A percentile compares a stretch with the other conserved stretches of the same genome.
Evolutionary conservation across 2,113 vertebrate genomes (phyloP).

Genomic region (Vireo altiloquus): DNA sequence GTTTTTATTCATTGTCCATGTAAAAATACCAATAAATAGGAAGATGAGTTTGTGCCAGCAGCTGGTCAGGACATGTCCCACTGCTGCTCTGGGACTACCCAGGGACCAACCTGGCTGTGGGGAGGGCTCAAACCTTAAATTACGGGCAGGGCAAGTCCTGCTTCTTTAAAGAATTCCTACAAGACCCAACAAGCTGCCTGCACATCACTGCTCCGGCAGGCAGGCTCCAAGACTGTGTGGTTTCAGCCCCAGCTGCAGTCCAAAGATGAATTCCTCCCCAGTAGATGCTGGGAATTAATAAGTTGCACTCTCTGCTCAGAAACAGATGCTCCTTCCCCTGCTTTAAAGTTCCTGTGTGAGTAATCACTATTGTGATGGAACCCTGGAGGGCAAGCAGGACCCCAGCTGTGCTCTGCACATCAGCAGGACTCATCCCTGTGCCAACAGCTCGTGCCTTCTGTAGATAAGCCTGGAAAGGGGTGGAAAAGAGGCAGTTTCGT

Average conservation of each 20-base stretch:
- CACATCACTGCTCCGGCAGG: background rate
- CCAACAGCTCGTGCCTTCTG: background rate
- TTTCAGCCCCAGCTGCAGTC: background rate
- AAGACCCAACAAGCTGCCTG: background rate
- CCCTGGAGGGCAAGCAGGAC: background rate
- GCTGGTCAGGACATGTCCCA: background rate
- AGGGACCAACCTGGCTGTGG: background rate
- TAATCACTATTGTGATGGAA: background rate
- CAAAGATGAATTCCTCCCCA: background rate
- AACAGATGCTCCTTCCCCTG: background rate
- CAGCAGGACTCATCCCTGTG: background rate
- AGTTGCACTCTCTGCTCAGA: background rate
- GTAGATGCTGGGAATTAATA: background rate
- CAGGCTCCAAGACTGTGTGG: background rate
- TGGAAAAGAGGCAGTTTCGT: background rate
- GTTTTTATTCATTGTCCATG: background rate
- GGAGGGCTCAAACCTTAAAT: background rate
- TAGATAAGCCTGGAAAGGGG: background rate
- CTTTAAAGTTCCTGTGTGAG: background rate
- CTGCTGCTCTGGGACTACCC: background rate
- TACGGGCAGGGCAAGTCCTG: background rate
- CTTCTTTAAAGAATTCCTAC: background rate
- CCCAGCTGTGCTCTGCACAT: background rate
- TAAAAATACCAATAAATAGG: background rate
- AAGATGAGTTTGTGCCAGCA: background rate